Base-by-base conservation (phyloP, 1,140 invertebrate genomes). In the Drosophila triauraria region DNA sequence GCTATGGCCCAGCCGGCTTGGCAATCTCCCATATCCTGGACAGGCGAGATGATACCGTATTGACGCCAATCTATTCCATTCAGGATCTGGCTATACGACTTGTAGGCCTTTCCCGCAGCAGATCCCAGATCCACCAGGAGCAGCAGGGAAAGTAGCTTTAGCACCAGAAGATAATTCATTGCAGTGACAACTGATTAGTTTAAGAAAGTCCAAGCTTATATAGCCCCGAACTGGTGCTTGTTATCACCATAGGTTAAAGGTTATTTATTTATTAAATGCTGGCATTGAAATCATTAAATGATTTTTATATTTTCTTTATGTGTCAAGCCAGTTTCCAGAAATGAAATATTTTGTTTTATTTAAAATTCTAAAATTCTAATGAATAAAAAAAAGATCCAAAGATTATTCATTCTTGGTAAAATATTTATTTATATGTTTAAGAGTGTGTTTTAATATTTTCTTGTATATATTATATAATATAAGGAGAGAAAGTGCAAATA, bases 1-100 rank as follows among this genome's bases (percentile, higher is more conserved):
- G 97, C 96, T 93, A 99, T 99, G 65, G 97, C 95, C 97, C 97
- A 99, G 94, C 97, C 98, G 2, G 97, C 97, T 46, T 97, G 97
- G 93, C 98, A 99, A 0, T 17, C 5, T 1, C 67, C 96, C 94
- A 99, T 98, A 94, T 17, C 98, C 96, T n/a, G 35, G 3, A 12
- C 27, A 12, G 27, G n/a, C 4, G 48, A 51, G n/a, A 51, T 51
- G n/a, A 17, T 17, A 51, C n/a, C 48, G 25, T 12, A 10, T 6
- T 12, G 27, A 0, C 48, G 25, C 48, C 27, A 42, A 25, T 57
- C 13, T 57, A 25, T 57, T 13, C 27, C 27, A 12, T 51, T 17
- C 9, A 2, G 9, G 4, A 51, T 30, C 9, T 51, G n/a, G n/a
- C 17, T 2, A 9, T 51, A 30, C 2, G 4, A 1, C 9, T 17